Conservation (phyloP, 2,113 vertebrate genomes). For the Nycticorax nycticorax region DNA sequence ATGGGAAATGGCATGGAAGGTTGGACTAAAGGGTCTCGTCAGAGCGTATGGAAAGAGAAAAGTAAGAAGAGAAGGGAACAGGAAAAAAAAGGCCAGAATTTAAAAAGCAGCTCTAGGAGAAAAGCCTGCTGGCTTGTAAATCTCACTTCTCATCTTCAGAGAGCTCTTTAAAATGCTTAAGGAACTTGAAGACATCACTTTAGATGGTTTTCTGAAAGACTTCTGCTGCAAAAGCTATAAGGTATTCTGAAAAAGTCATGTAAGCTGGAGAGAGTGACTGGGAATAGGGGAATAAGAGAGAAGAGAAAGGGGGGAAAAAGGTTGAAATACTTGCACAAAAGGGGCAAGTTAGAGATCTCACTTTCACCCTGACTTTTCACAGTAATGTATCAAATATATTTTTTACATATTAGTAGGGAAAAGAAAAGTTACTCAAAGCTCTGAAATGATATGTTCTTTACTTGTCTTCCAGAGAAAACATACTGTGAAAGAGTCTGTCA, state of each 20-base stretch:
- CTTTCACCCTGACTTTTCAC: neutral
- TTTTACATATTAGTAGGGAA: neutral
- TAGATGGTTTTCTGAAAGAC: neutral
- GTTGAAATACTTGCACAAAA: neutral
- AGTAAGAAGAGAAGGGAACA: neutral
- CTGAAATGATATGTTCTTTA: neutral
- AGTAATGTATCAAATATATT: neutral
- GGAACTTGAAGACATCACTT: neutral
- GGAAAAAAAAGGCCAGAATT: neutral
- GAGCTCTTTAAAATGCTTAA: neutral
- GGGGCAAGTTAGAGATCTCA: neutral
- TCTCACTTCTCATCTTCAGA: neutral
- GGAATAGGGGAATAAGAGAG: neutral
- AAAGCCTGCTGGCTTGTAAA: neutral
- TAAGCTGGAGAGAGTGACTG: neutral
- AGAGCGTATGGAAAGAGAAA: neutral
- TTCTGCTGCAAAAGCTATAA: neutral
- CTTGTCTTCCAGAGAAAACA: neutral
- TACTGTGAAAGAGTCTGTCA: constrained; percentile 10
- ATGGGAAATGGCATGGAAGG: neutral
- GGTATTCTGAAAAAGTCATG: neutral
- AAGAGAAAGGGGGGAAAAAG: neutral
- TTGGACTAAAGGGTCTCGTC: neutral
- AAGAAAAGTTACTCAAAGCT: neutral
- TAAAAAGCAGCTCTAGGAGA: neutral